phyloP scores from a whole-genome alignment of 2,888 invertebrate genomes.

The Micropterix aruncella region DNA sequence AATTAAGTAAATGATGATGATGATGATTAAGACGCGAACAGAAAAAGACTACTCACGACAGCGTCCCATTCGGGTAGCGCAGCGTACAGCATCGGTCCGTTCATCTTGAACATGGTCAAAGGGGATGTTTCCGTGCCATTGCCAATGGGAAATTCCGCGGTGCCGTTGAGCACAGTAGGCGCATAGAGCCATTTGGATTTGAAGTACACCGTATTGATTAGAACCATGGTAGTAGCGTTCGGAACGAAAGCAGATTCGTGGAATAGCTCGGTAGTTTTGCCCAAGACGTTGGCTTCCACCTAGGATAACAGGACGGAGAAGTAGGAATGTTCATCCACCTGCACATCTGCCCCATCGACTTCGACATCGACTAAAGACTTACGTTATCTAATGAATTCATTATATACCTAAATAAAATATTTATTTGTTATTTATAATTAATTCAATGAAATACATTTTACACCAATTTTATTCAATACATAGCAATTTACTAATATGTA shows the following conservation, averaged over 20 bases:
- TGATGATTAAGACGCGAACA: too few relatives aligned
- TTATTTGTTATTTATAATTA: too few relatives aligned
- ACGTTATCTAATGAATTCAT: too few relatives aligned
- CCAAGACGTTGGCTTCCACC: not conserved
- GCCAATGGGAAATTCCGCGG: slow-evolving; percentile 20
- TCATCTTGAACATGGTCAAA: slow-evolving; percentile 25
- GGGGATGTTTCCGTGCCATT: slow-evolving; percentile 13
- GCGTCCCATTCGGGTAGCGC: slow-evolving; percentile 25
- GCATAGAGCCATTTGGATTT: slow-evolving; percentile 29
- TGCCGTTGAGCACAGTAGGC: slow-evolving; percentile 31
- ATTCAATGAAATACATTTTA: too few relatives aligned
- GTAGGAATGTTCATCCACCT: too few relatives aligned
- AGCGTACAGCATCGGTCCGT: slow-evolving; percentile 28
- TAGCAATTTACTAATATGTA: too few relatives aligned
- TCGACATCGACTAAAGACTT: too few relatives aligned
- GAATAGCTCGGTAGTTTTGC: not conserved
- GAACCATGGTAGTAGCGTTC: slow-evolving; percentile 10
- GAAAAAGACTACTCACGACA: slow-evolving; percentile 27
- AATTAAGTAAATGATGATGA: too few relatives aligned
- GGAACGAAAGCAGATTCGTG: not conserved
- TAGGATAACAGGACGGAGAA: too few relatives aligned
- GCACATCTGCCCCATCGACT: too few relatives aligned
- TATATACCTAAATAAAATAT: too few relatives aligned
- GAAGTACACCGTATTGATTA: slow-evolving; percentile 24
- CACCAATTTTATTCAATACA: too few relatives aligned